phyloP scores from a whole-genome alignment of 2,797 vertebrate genomes.

The Falco peregrinus region DNA sequence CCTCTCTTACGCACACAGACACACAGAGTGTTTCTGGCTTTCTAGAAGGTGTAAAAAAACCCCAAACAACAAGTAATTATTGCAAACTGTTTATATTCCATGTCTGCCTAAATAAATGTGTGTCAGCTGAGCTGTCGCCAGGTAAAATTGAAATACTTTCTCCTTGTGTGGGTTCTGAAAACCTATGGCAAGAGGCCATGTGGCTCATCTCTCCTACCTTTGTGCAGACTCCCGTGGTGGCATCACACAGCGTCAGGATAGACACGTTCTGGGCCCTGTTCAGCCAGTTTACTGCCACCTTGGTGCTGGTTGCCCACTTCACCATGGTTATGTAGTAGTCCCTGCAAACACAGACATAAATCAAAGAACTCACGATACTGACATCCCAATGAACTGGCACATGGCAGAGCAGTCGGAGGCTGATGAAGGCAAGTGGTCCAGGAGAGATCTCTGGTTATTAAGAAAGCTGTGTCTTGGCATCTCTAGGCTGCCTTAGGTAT shows the following conservation, averaged over 20 bases:
- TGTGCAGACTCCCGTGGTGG: slow-evolving; percentile 93
- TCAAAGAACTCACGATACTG: background rate
- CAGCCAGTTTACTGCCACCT: slow-evolving; percentile 97
- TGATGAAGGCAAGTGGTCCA: background rate
- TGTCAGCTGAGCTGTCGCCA: background rate
- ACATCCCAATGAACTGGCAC: background rate
- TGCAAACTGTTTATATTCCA: background rate
- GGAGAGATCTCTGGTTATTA: background rate
- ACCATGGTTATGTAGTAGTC: slow-evolving; percentile 98
- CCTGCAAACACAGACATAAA: slow-evolving; percentile 59
- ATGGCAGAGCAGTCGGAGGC: fast-evolving
- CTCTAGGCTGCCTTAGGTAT: background rate
- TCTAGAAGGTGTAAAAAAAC: background rate
- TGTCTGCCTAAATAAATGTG: background rate
- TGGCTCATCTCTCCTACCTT: slow-evolving; percentile 80
- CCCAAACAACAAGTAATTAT: background rate
- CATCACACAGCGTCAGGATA: slow-evolving; percentile 94
- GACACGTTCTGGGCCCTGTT: slow-evolving; percentile 97
- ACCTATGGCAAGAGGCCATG: fast-evolving
- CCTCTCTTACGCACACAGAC: background rate
- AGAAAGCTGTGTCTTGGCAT: background rate
- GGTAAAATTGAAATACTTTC: background rate
- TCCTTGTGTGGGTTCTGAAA: fast-evolving
- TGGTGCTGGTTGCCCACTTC: slow-evolving; percentile 97
- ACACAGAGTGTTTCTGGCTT: background rate